Conservation (phyloP, 2,113 vertebrate species). For the Tenrec ecaudatus region DNA sequence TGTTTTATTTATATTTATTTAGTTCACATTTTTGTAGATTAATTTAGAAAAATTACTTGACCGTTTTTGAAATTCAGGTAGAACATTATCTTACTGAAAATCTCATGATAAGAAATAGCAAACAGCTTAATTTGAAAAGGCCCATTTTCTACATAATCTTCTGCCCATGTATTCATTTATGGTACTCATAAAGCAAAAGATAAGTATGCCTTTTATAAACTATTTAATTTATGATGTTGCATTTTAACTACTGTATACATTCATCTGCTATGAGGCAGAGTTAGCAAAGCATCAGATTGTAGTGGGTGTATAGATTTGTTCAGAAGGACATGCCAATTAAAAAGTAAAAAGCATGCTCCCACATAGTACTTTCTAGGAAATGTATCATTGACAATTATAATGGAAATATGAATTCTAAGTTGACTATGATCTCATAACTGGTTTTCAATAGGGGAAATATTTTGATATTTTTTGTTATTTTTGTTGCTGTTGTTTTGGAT, state of each 20-base stretch:
- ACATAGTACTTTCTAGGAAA: conserved; percentile 16
- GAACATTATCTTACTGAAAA: background rate
- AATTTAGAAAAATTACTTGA: background rate
- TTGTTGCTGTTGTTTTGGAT: background rate
- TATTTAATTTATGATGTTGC: background rate
- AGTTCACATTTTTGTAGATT: background rate
- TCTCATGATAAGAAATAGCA: background rate
- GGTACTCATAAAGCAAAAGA: too few species aligned
- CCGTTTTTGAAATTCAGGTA: background rate
- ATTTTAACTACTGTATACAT: background rate
- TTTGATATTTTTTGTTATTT: conserved; percentile 45
- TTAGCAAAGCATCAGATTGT: background rate
- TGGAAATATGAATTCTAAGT: conserved; percentile 17
- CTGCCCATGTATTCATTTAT: too few species aligned
- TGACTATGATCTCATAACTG: background rate
- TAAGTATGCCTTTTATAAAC: background rate
- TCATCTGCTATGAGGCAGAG: background rate
- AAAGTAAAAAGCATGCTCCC: background rate
- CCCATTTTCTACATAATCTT: background rate
- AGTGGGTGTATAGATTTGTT: background rate
- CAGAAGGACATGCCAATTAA: background rate
- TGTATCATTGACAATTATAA: background rate
- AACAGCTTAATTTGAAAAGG: background rate
- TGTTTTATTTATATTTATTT: background rate
- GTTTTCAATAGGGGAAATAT: background rate